Evolutionary conservation across 2,888 invertebrate genomes (phyloP), one percentile per base, ranked within the genome.

Genomic region (Drepana falcataria): DNA sequence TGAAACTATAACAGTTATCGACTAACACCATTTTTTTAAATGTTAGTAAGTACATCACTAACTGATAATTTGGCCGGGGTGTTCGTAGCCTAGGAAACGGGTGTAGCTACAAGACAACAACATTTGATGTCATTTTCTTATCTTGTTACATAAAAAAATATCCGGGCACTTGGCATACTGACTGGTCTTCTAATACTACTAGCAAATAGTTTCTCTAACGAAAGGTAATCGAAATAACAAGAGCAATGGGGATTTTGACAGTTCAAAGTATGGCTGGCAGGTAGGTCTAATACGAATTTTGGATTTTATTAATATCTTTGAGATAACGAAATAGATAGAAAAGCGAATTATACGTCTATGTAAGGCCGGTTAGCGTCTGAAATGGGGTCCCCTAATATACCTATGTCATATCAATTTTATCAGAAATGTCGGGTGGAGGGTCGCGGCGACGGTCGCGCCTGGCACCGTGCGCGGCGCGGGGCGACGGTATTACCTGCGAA

Each of bases 51-150:
- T 53, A 53, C 71, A 68, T 60, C 70, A 66, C 69, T 69, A 66
- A 60, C 64, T 62, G 63, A 47, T 66, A 68, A 71, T 73, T 75
- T 75, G 73, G 77, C 78, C 76, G 77, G 80, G 41, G 41, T 65
- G 66, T 71, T 83, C 86, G 90, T 90, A 90, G 89, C 89, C 90
- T 78, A 90, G 90, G 90, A 90, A 90, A 90, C 90, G 89, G 88
- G 89, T 79, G 87, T 88, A 89, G 82, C 83, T 85, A 85, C 82
- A 80, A 81, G 81, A 86, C 85, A 90, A 90, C 88, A 90, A 90
- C 88, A 89, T 75, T 21, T 84, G 83, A 78, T 77, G 77, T 79
- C 75, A 77, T 70, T 77, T 68, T 77, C 74, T 76, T 76, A 77
- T 77, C 79, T 77, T 71, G 79, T 84, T 86, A 86, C 65, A 81